These are phyloP conservation scores for Rhynchonema sp. DNA, from an alignment of 2,888 invertebrate species.

Conservation along the genomic window DNA sequence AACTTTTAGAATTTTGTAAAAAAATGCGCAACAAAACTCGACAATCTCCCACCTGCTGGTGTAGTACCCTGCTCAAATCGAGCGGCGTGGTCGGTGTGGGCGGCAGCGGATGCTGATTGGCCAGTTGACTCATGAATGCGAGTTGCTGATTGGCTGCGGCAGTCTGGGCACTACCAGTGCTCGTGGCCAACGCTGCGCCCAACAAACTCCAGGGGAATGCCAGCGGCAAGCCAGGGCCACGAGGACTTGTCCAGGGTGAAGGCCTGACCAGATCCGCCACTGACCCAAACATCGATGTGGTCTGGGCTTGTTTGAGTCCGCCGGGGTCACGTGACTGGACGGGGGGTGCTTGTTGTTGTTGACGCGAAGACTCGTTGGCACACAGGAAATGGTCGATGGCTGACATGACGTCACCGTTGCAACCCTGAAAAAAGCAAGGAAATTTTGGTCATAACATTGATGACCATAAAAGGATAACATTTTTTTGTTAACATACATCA, in stretches of 20 bases:
- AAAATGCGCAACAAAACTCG: no score
- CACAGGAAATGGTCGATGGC: slow-evolving; percentile 1
- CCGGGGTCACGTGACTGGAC: not conserved
- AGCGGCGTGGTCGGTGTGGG: not conserved
- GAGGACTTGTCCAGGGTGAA: no score
- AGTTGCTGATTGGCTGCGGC: not conserved
- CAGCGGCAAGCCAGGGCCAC: no score
- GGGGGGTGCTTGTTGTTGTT: not conserved
- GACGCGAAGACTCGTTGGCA: not conserved
- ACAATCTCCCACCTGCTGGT: not conserved
- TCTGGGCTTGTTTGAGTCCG: not conserved
- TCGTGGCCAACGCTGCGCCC: not conserved
- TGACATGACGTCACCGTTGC: not conserved
- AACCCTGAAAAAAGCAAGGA: not conserved
- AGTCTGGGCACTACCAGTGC: not conserved
- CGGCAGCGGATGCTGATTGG: not conserved
- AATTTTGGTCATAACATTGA: no score
- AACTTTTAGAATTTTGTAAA: no score
- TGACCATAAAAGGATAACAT: no score
- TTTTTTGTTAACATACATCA: no score
- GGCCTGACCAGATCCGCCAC: no score
- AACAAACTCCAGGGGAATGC: not conserved
- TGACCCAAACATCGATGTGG: not conserved
- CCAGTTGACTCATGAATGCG: not conserved
- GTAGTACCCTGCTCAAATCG: not conserved